A percentile compares a stretch with the other conserved stretches of the same genome.
phyloP scores from a whole-genome alignment of 2,888 invertebrate genomes.

The Yponomeuta evonymella region DNA sequence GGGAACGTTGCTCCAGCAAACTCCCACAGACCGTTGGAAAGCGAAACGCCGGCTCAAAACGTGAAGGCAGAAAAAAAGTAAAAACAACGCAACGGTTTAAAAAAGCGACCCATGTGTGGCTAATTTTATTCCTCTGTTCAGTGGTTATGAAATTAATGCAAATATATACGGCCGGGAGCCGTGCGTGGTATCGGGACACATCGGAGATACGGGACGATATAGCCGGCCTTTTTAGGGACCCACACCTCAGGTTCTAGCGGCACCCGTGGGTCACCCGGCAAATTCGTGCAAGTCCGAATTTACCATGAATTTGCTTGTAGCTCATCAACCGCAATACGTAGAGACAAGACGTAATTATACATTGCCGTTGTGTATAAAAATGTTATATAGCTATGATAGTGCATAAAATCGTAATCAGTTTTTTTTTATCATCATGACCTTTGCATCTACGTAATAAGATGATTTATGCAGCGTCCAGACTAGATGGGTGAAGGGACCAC shows the following conservation, averaged over 20 bases:
- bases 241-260: background rate
- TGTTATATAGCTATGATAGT: too few species aligned
- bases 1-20: background rate
- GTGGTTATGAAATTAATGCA: conserved; percentile 75
- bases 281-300: too few species aligned
- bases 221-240: conserved; percentile 22
- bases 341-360: too few species aligned
- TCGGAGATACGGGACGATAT: conserved; percentile 30
- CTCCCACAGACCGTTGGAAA: conserved; percentile 42
- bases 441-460: too few species aligned
- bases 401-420: too few species aligned
- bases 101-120: conserved; percentile 64
- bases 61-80: conserved; percentile 37
- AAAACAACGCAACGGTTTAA: conserved; percentile 53
- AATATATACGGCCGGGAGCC: conserved; percentile 55
- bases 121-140: conserved; percentile 73
- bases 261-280: too few species aligned
- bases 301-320: too few species aligned
- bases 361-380: too few species aligned
- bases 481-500: too few species aligned
- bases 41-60: conserved; percentile 34
- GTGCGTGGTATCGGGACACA: conserved; percentile 32
- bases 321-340: too few species aligned
- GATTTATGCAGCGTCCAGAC: too few species aligned
- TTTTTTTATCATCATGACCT: too few species aligned